Evolutionary conservation across 2,888 invertebrate species (phyloP).

Genomic region (Bellardia pandia): DNA sequence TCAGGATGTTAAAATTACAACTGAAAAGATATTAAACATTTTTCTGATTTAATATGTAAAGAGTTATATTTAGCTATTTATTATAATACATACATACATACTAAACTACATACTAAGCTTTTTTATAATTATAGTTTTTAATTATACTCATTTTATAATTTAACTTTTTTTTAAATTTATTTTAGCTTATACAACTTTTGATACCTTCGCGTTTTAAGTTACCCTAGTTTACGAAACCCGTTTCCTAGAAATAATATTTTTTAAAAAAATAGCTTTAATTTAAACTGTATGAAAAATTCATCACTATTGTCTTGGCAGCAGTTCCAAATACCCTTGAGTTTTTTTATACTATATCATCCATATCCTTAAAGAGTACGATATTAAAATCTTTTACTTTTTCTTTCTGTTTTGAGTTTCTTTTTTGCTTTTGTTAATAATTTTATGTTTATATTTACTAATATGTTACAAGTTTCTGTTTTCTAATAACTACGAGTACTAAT

Average conservation of each 20-base stretch:
- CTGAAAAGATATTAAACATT: neutral
- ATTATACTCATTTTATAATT: slow-evolving; percentile 49
- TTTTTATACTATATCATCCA: neutral
- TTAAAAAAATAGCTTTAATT: slow-evolving; percentile 3
- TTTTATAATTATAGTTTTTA: neutral
- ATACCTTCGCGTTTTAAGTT: slow-evolving; percentile 78
- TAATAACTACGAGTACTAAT: too few species aligned
- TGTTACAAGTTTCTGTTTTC: neutral
- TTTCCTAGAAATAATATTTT: slow-evolving; percentile 19
- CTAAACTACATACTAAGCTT: neutral
- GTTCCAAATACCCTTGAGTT: slow-evolving; percentile 27
- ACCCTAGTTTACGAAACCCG: slow-evolving; percentile 3
- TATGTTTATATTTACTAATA: neutral
- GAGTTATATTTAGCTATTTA: slow-evolving; percentile 51
- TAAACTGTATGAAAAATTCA: neutral
- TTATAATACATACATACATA: neutral
- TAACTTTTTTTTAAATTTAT: slow-evolving; percentile 70
- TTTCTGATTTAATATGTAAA: slow-evolving; percentile 36
- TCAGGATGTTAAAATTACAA: neutral
- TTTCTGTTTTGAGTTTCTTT: slow-evolving; percentile 36
- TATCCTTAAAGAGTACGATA: slow-evolving; percentile 59
- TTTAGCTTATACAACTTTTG: slow-evolving; percentile 83
- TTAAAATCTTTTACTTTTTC: slow-evolving; percentile 44
- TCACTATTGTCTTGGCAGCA: slow-evolving; percentile 22
- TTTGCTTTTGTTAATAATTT: too few species aligned